These are phyloP conservation scores for Python bivittatus DNA, from an alignment of 2,113 vertebrate genomes.

Conservation along the genomic window DNA sequence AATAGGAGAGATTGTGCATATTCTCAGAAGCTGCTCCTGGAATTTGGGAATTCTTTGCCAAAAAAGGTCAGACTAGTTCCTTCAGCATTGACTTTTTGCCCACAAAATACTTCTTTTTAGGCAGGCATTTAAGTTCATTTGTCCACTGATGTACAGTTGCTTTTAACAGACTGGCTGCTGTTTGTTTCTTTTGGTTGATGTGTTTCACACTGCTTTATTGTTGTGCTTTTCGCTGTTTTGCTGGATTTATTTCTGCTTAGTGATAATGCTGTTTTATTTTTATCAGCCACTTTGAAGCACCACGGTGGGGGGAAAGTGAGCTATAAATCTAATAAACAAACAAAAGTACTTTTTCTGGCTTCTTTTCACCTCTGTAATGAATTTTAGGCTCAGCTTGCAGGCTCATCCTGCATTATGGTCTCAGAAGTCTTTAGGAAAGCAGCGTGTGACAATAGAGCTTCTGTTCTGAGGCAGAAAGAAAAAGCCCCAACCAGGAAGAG, in stretches of 20 bases:
- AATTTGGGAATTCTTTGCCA: not conserved
- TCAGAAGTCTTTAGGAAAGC: not conserved
- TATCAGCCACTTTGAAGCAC: not conserved
- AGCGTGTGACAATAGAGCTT: not conserved
- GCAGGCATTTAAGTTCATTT: not conserved
- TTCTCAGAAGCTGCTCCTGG: not conserved
- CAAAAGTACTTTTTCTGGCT: not conserved
- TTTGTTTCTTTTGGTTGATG: not conserved
- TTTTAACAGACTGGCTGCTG: not conserved
- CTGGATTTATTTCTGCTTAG: not conserved
- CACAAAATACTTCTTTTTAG: not conserved
- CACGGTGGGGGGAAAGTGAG: not conserved
- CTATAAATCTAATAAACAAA: not conserved
- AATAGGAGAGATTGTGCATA: not conserved
- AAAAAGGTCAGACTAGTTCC: not conserved
- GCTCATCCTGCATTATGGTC: not conserved
- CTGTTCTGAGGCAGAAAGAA: not conserved
- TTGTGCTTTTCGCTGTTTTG: not conserved
- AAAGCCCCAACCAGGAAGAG: not conserved
- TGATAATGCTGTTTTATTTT: not conserved
- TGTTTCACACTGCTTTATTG: not conserved
- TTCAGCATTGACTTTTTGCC: not conserved
- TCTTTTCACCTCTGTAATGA: not conserved
- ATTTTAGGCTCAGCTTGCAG: not conserved
- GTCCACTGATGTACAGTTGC: not conserved